These are phyloP conservation scores for Athalia cordata DNA, from an alignment of 2,888 invertebrate genomes.

Conservation along the genomic window DNA sequence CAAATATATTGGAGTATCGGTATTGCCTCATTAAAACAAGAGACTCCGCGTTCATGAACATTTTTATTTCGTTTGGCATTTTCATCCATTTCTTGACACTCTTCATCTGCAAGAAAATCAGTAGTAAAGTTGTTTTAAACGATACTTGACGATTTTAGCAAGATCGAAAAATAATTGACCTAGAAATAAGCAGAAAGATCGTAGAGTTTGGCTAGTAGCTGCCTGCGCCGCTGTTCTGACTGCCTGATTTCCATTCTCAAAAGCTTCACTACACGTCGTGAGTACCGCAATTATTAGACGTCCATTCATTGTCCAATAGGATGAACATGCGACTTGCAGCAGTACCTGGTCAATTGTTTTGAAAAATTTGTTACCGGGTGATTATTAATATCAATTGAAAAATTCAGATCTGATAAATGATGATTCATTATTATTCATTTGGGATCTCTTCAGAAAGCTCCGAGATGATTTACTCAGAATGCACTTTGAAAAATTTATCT, in stretches of 20 bases:
- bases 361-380: not conserved
- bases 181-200: slow-evolving; percentile 89
- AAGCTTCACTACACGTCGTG: slow-evolving; percentile 89
- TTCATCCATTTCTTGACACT: slow-evolving; percentile 82
- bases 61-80: slow-evolving; percentile 70
- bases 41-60: slow-evolving; percentile 80
- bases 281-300: slow-evolving; percentile 90
- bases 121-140: not conserved
- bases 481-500: slow-evolving; percentile 27
- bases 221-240: slow-evolving; percentile 92
- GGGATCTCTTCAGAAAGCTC: no score
- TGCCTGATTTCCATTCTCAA: slow-evolving; percentile 85
- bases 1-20: slow-evolving; percentile 93
- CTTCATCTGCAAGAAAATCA: slow-evolving; percentile 78
- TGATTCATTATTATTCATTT: no score
- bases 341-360: slow-evolving; percentile 77
- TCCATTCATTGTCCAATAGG: slow-evolving; percentile 92
- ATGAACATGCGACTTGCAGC: slow-evolving; percentile 90
- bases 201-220: slow-evolving; percentile 91
- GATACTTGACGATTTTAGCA: not conserved
- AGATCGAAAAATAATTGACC: slow-evolving; percentile 72
- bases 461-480: not conserved
- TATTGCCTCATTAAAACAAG: slow-evolving; percentile 92
- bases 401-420: no score
- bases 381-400: no score